These are phyloP conservation scores for Vanessa atalanta DNA, from an alignment of 1,140 invertebrate species.

Conservation along the genomic window DNA sequence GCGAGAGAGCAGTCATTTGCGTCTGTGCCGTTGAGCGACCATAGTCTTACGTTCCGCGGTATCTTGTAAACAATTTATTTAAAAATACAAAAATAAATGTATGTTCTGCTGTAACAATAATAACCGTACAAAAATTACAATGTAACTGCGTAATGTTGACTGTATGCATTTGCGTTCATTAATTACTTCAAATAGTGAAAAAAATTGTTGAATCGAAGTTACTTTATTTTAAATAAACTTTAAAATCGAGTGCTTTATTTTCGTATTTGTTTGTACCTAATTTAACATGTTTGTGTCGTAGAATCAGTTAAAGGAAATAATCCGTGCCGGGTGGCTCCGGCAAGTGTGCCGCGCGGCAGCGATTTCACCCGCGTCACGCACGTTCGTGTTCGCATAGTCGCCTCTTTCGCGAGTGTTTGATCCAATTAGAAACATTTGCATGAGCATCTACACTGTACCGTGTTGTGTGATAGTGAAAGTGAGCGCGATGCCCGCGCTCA, in stretches of 20 bases:
- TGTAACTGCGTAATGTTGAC: not conserved
- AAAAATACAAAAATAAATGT: not conserved
- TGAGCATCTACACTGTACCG: slow-evolving; percentile 48
- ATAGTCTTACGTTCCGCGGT: slow-evolving; percentile 39
- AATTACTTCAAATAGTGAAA: too few relatives aligned
- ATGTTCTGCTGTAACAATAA: not conserved
- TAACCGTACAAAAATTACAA: not conserved
- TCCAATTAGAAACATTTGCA: slow-evolving; percentile 65
- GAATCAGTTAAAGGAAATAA: slow-evolving; percentile 37
- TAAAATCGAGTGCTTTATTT: too few relatives aligned
- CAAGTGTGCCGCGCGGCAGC: slow-evolving; percentile 67
- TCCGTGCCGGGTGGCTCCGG: slow-evolving; percentile 60
- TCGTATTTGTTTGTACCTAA: not conserved
- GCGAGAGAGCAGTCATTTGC: slow-evolving; percentile 69
- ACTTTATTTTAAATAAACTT: too few relatives aligned
- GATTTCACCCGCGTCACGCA: slow-evolving; percentile 78
- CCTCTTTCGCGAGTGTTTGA: slow-evolving; percentile 54
- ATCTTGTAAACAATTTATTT: not conserved
- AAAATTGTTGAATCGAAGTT: too few relatives aligned
- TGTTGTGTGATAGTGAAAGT: slow-evolving; percentile 66
- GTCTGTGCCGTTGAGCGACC: slow-evolving; percentile 54
- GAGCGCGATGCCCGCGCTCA: slow-evolving; percentile 58
- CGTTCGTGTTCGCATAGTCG: slow-evolving; percentile 57
- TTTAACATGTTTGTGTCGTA: not conserved
- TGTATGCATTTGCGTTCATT: too few relatives aligned